phyloP scores from a whole-genome alignment of 2,113 vertebrate genomes.

The Pangasianodon hypophthalmus region DNA sequence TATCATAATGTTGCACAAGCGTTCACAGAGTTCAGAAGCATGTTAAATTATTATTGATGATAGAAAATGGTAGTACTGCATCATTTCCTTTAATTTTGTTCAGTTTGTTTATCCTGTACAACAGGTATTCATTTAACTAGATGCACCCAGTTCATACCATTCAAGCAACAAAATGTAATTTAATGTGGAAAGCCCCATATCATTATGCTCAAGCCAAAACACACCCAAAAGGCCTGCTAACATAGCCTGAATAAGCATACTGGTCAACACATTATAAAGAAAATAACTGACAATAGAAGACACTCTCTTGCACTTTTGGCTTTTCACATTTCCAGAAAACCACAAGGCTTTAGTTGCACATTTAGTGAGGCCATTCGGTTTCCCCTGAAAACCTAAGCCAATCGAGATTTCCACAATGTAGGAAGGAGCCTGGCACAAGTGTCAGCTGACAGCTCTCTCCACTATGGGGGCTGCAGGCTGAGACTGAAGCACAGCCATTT shows the following conservation, averaged over 20 bases:
- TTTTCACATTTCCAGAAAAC: constrained; percentile 1
- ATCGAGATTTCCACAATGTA: constrained; percentile 17
- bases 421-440: constrained; percentile 38
- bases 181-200: neutral
- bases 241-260: neutral
- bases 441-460: constrained; percentile 42
- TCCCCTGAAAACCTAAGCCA: neutral
- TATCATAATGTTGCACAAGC: neutral
- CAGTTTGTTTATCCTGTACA: neutral
- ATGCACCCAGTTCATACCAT: neutral
- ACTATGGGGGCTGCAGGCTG: constrained; percentile 37
- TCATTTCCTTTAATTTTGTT: neutral
- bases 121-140: neutral
- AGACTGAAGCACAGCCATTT: constrained; percentile 37
- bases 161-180: neutral
- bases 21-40: neutral
- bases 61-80: neutral
- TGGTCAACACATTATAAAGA: neutral
- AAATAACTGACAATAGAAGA: neutral
- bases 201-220: neutral
- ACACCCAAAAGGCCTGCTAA: neutral
- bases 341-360: neutral
- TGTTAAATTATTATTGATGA: neutral
- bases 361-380: neutral
- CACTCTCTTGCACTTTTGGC: neutral